These are phyloP conservation scores for Cryptophagus acutangulus DNA, from an alignment of 2,888 invertebrate genomes.

Conservation along the genomic window DNA sequence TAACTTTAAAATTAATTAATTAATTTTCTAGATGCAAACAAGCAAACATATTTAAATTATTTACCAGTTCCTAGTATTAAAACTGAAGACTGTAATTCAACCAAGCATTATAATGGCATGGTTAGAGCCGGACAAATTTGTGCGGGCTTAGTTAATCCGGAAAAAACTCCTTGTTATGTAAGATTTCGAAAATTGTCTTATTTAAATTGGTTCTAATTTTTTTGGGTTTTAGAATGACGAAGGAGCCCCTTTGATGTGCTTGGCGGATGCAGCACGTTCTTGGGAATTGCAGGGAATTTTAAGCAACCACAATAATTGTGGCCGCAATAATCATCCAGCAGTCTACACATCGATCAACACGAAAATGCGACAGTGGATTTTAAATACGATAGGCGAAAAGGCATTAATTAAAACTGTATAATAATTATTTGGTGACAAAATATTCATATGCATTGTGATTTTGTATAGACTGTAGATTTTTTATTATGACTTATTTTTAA, in stretches of 20 bases:
- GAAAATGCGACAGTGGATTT: constrained; percentile 46
- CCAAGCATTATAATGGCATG: constrained; percentile 57
- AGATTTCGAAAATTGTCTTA: constrained; percentile 34
- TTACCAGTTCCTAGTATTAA: constrained; percentile 54
- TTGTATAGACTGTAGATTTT: constrained; percentile 4
- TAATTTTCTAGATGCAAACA: constrained; percentile 42
- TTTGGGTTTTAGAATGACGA: constrained; percentile 55
- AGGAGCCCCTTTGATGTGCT: constrained; percentile 63
- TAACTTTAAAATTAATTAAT: not conserved
- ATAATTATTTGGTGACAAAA: not conserved
- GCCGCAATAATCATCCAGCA: constrained; percentile 54
- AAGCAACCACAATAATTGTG: constrained; percentile 57
- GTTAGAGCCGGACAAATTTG: constrained; percentile 57
- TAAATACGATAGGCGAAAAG: constrained; percentile 43
- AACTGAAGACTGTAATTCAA: constrained; percentile 56
- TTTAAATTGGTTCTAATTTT: constrained; percentile 5
- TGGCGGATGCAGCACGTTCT: constrained; percentile 48
- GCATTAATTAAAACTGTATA: constrained; percentile 1
- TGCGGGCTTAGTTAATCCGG: constrained; percentile 53
- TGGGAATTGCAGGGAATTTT: constrained; percentile 61
- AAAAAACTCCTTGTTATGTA: constrained; percentile 58
- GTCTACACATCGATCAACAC: constrained; percentile 51
- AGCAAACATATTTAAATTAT: constrained; percentile 53
- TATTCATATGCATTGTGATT: not conserved
- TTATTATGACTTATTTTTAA: not conserved